Base-by-base conservation (phyloP, 2,113 vertebrate species). In the Salvelinus alpinus region DNA sequence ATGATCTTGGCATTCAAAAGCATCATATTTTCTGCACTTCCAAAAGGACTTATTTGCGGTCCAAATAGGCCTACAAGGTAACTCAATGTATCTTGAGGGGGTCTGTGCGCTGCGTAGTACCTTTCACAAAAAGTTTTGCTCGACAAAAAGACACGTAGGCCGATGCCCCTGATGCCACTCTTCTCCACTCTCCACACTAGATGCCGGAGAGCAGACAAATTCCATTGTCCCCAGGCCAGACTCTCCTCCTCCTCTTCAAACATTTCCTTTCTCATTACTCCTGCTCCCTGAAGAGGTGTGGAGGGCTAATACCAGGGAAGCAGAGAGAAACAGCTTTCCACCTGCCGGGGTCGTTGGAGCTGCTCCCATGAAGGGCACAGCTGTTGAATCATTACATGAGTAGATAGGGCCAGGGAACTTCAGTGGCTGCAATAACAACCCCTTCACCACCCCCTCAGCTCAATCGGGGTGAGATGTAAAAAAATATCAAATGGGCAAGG, bases 341-440 rank as follows among this genome's bases (percentile, higher is more conserved):
- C 85, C 86, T 81, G 85, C 76, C 51, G 2, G 81, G 84, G 82
- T 86, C 85, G 77, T 34, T 82, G 85, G 76, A 82, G 51, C 8
- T 60, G 82, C 82, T 87, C 80, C 84, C 71, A 74, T 84, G 85
- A 86, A 90, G 88, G 90, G 81, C 88, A 85, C 85, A 84, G 84
- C 84, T 89, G 84, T 83, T 80, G 77, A 78, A 85, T 80, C 75
- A 82, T 88, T 84, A 89, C 85, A 85, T 78, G 68, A 71, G 38
- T 44, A 44, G 38, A 44, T 44, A 44, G 38, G 38, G 38, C 38
- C 38, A 44, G 38, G 38, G 38, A 44, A 44, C 38, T 44, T 44
- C 38, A 44, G 38, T 68, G 27, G 68, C 84, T 82, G 81, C 80
- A 84, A 84, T 82, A 87, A 84, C 80, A 88, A 80, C 60, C 73